A percentile compares a stretch with the other conserved stretches of the same genome.
Conservation (phyloP, 1,140 invertebrate species). For the Yoshiicerus persimilis region DNA sequence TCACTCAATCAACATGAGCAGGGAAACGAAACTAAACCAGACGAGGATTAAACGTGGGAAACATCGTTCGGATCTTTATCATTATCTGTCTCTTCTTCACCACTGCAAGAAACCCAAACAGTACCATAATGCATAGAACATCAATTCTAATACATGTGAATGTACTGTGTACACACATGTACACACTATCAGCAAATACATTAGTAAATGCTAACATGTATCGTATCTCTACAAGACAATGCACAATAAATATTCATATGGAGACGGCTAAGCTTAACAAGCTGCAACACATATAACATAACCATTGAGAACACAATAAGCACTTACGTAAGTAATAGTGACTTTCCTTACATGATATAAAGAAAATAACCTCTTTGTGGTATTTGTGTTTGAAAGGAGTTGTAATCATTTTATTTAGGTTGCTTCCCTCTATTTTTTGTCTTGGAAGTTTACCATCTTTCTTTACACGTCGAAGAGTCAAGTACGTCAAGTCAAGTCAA, state of each 20-base stretch:
- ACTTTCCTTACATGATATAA: background rate
- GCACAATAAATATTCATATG: background rate
- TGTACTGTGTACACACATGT: background rate
- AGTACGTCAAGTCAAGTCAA: background rate
- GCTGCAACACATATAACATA: too few species aligned
- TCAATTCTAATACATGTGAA: background rate
- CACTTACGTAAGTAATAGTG: background rate
- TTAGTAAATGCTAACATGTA: background rate
- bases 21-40: background rate
- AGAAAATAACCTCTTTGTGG: background rate
- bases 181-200: background rate
- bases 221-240: background rate
- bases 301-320: too few species aligned
- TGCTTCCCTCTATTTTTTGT: background rate
- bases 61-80: slow-evolving; percentile 3
- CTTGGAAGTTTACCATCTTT: background rate
- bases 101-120: background rate
- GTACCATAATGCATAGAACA: background rate
- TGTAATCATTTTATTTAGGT: background rate
- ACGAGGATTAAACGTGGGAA: slow-evolving; percentile 1
- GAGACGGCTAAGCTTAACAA: too few species aligned
- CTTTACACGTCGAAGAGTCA: background rate
- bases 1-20: background rate
- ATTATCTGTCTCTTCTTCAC: background rate
- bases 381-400: background rate